Conservation (phyloP, 2,113 vertebrate species). For the Rhynchopsitta pachyrhyncha region DNA sequence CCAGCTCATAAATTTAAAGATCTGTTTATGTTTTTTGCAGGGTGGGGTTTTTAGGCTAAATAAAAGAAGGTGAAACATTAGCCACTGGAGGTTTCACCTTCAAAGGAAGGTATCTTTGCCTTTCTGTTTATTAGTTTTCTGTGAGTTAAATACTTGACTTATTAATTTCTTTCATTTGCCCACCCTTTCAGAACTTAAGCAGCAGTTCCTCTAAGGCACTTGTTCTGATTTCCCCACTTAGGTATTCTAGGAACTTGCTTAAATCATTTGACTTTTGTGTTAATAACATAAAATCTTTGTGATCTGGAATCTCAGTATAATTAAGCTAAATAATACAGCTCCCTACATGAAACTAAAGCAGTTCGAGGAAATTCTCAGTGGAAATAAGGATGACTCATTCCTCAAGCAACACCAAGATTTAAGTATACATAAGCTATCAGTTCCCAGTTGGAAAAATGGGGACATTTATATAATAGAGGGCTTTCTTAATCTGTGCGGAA, state of each 20-base stretch:
- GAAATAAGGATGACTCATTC: conserved; percentile 57
- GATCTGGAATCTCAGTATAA: conserved; percentile 49
- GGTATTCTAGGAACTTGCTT: conserved; percentile 33
- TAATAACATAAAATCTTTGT: conserved; percentile 39
- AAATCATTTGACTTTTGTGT: conserved; percentile 39
- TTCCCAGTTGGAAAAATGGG: conserved; percentile 5
- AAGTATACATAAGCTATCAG: not conserved
- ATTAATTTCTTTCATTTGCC: not conserved
- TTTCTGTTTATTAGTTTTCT: conserved; percentile 35
- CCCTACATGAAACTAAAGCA: conserved; percentile 41
- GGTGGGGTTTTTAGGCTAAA: conserved; percentile 27
- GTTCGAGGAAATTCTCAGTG: conserved; percentile 40
- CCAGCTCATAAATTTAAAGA: conserved; percentile 28
- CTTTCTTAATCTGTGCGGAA: not conserved
- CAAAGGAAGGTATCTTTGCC: not conserved
- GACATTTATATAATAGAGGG: conserved; percentile 30
- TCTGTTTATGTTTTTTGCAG: not conserved
- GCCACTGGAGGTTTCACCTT: conserved; percentile 19
- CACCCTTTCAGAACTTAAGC: conserved; percentile 26
- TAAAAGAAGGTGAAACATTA: conserved; percentile 32
- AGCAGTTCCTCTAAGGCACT: conserved; percentile 31
- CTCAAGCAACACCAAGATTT: conserved; percentile 25
- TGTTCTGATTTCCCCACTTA: conserved; percentile 41
- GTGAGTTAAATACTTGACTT: conserved; percentile 7
- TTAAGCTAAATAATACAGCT: conserved; percentile 58